Evolutionary conservation across 2,888 invertebrate species (phyloP).

Genomic region (Synanthedon vespiformis): DNA sequence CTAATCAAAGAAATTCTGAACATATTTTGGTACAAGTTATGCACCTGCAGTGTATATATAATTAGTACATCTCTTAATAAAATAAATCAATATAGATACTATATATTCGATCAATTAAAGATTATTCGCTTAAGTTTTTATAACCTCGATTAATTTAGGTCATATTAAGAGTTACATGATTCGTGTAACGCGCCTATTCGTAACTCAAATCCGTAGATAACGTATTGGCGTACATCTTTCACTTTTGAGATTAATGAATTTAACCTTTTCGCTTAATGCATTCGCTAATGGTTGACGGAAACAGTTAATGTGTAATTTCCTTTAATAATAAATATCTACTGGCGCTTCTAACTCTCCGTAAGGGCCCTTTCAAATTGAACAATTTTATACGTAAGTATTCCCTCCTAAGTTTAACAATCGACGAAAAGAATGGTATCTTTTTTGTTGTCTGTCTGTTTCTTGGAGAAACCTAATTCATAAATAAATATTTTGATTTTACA

Average conservation of each 20-base stretch:
- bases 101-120: not conserved
- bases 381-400: too few relatives aligned
- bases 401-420: too few relatives aligned
- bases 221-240: not conserved
- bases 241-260: not conserved
- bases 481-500: too few relatives aligned
- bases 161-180: not conserved
- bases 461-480: too few relatives aligned
- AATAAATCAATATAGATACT: too few relatives aligned
- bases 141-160: not conserved
- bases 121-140: not conserved
- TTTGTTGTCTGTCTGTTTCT: too few relatives aligned
- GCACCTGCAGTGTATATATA: too few relatives aligned
- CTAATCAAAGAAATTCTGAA: too few relatives aligned
- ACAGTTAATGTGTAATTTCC: not conserved
- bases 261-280: not conserved
- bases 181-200: not conserved
- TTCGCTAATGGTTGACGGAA: not conserved
- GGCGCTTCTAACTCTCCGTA: not conserved
- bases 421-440: too few relatives aligned
- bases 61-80: too few relatives aligned
- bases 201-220: not conserved
- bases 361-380: too few relatives aligned
- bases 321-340: not conserved
- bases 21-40: too few relatives aligned